Evolutionary conservation across 2,888 invertebrate genomes (phyloP).

Genomic region (Cerceris ruficornis): DNA sequence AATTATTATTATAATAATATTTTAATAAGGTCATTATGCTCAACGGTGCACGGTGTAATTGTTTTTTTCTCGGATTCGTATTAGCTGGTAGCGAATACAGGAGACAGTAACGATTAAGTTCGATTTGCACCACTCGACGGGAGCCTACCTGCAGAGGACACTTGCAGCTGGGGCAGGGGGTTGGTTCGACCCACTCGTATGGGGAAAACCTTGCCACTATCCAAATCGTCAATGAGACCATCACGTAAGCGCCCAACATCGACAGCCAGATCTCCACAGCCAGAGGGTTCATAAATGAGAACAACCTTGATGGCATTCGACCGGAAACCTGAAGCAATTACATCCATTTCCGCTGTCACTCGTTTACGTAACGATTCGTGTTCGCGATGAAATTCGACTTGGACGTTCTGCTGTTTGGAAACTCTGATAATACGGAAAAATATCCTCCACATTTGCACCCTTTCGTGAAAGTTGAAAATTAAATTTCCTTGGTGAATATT

Average conservation of each 20-base stretch:
- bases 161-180: conserved; percentile 84
- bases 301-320: conserved; percentile 87
- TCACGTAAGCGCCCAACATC: conserved; percentile 89
- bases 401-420: not conserved
- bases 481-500: too few species aligned
- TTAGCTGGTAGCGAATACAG: too few species aligned
- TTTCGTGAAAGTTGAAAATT: too few species aligned
- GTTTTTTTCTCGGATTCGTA: too few species aligned
- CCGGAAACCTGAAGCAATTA: conserved; percentile 83
- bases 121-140: conserved; percentile 70
- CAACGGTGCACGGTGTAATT: too few species aligned
- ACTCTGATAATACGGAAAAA: too few species aligned
- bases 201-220: conserved; percentile 93
- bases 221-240: conserved; percentile 91
- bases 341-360: conserved; percentile 40
- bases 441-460: too few species aligned
- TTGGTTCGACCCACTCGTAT: conserved; percentile 89
- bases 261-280: conserved; percentile 93
- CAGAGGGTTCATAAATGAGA: conserved; percentile 93
- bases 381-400: not conserved
- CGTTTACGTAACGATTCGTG: not conserved
- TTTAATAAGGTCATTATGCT: too few species aligned
- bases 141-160: conserved; percentile 80
- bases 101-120: not conserved
- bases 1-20: too few species aligned